Evolutionary conservation across 2,113 vertebrate species (phyloP).

Genomic region (Eulemur macaco): DNA sequence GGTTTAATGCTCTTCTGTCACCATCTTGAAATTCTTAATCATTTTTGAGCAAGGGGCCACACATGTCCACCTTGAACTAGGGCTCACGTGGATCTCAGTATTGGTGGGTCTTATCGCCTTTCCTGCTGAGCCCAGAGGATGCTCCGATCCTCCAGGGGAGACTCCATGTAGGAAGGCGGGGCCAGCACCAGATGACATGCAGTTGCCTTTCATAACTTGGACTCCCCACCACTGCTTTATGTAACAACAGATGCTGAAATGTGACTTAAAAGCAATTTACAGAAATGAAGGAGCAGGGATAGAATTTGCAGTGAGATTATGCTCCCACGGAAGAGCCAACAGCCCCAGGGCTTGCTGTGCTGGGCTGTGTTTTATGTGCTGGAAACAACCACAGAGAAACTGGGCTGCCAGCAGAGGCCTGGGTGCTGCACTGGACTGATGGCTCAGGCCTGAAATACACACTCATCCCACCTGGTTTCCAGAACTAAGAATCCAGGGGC

Average conservation of each 20-base stretch:
- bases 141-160: neutral
- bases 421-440: neutral
- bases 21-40: neutral
- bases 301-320: neutral
- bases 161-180: neutral
- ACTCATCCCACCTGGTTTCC: neutral
- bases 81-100: fast-evolving
- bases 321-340: neutral
- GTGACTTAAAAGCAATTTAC: neutral
- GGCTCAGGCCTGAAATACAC: neutral
- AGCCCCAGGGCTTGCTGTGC: neutral
- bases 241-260: neutral
- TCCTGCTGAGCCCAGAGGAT: neutral
- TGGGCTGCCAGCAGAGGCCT: constrained; percentile 7
- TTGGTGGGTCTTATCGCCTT: neutral
- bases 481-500: neutral
- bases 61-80: neutral
- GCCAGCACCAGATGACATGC: neutral
- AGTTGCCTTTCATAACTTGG: neutral
- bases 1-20: no score
- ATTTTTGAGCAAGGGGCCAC: neutral
- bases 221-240: neutral
- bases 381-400: neutral
- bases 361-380: neutral
- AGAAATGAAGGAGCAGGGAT: neutral